Evolutionary conservation across 2,113 vertebrate genomes (phyloP), one percentile per base, ranked within the genome.

Genomic region (Megaptera novaeangliae): DNA sequence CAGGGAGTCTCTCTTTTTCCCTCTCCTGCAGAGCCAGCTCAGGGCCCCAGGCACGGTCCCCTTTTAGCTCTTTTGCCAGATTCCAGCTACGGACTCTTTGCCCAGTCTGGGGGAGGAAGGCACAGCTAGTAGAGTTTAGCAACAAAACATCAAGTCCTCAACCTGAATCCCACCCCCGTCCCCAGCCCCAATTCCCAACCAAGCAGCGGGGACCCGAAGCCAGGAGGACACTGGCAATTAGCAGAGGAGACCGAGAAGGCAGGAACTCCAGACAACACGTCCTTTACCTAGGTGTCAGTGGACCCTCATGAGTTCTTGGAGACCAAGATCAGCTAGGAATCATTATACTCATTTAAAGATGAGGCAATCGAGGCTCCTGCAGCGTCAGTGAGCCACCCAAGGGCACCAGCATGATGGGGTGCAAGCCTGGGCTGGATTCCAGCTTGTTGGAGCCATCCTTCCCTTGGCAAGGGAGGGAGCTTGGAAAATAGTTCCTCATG

Each of bases 401-500:
- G 20, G 29, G 36, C 69, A 46, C 13, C 46, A 12, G 21, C 2
- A 0, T 11, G 21, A 44, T 9, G 7, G 7, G 2, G 39, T 20
- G 46, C 3, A 27, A 21, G 36, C 34, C 64, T 25, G 34, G 18
- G 8, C 36, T 61, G 3, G 80, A 55, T 63, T 21, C 63, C 59
- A 36, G 63, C 36, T 23, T 1, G 12, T 52, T 25, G 44, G 74
- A 63, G 84, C 52, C 34, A 1, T 20, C 68, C 36, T 34, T 27
- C 44, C 49, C 8, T 10, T 0, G 15, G 59, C 31, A 72, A 52
- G 44, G 55, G 29, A 23, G 36, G 39, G 20, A 68, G 49, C 5
- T 3, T 6, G 4, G 49, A 98, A 97, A 97, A 87, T 17, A 91
- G n/a, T 77, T 97, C 92, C 97, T 98, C 94, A 83, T 96, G 98